A percentile compares a stretch with the other conserved stretches of the same genome.
These are phyloP conservation scores for Stenodera caucasica DNA, from an alignment of 2,888 invertebrate genomes.

Conservation along the genomic window DNA sequence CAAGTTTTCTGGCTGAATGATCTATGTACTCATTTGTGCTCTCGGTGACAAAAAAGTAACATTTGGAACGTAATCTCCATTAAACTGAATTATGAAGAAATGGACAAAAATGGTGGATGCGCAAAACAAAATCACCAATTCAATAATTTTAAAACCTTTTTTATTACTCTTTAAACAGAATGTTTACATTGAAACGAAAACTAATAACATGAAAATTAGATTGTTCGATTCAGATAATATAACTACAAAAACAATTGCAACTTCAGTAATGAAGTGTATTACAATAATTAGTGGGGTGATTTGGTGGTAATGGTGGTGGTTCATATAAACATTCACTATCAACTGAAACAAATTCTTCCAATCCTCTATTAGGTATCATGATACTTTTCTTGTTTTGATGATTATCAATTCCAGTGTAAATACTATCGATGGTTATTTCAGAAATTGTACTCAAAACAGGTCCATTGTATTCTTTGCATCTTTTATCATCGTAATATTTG, in stretches of 20 bases:
- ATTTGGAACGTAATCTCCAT: too few relatives aligned
- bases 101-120: too few relatives aligned
- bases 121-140: too few relatives aligned
- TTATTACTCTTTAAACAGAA: too few relatives aligned
- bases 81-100: too few relatives aligned
- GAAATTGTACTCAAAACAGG: constrained; percentile 24
- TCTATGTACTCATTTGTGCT: too few relatives aligned
- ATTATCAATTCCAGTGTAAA: constrained; percentile 5
- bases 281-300: constrained; percentile 36
- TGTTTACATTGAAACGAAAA: too few relatives aligned
- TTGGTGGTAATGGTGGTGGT: constrained; percentile 40
- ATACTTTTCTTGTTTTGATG: neutral
- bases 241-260: neutral
- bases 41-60: too few relatives aligned
- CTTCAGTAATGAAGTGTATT: too few relatives aligned
- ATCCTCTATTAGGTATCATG: constrained; percentile 12
- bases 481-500: neutral
- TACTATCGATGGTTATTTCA: constrained; percentile 21
- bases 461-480: neutral
- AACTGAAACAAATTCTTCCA: constrained; percentile 13
- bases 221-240: neutral
- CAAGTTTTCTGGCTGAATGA: too few relatives aligned
- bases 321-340: constrained; percentile 21
- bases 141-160: too few relatives aligned
- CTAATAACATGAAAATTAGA: too few relatives aligned